Conservation (phyloP, 35 echinoderm and acorn worm species). For the Apostichopus japonicus region DNA sequence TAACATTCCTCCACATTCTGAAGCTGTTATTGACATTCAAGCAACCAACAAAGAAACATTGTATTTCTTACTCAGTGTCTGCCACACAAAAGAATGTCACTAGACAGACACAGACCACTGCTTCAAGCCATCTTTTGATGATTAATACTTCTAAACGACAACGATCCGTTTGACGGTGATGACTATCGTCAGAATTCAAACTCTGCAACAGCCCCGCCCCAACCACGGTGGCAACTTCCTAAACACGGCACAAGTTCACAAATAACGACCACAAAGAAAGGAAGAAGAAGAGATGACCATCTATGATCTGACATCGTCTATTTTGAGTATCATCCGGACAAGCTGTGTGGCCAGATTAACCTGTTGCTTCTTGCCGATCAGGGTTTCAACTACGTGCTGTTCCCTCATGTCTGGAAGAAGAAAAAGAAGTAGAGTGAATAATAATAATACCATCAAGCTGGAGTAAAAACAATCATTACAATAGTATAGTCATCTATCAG, state of each 20-base stretch:
- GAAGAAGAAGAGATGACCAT: not conserved
- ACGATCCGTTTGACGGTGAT: not conserved
- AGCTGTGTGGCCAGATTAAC: slow-evolving; percentile 96
- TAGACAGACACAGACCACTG: no score
- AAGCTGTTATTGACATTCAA: no score
- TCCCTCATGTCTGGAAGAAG: slow-evolving; percentile 91
- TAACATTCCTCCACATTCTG: no score
- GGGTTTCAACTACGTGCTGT: slow-evolving; percentile 97
- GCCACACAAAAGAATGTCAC: no score
- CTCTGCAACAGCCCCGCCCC: not conserved
- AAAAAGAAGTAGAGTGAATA: not conserved
- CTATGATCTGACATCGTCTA: slow-evolving; percentile 86
- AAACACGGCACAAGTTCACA: slow-evolving; percentile 35
- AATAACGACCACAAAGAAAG: not conserved
- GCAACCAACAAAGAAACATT: no score
- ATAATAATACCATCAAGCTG: no score
- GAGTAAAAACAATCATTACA: no score
- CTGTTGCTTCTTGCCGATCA: slow-evolving; percentile 98
- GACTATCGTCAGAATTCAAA: not conserved
- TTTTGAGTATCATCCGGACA: slow-evolving; percentile 97
- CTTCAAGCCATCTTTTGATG: not conserved
- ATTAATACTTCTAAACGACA: not conserved
- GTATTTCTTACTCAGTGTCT: no score
- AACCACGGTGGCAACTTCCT: not conserved
- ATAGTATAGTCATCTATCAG: no score